Base-by-base conservation (phyloP, 2,888 invertebrate genomes). In the Dyspetes luteomarginatus region DNA sequence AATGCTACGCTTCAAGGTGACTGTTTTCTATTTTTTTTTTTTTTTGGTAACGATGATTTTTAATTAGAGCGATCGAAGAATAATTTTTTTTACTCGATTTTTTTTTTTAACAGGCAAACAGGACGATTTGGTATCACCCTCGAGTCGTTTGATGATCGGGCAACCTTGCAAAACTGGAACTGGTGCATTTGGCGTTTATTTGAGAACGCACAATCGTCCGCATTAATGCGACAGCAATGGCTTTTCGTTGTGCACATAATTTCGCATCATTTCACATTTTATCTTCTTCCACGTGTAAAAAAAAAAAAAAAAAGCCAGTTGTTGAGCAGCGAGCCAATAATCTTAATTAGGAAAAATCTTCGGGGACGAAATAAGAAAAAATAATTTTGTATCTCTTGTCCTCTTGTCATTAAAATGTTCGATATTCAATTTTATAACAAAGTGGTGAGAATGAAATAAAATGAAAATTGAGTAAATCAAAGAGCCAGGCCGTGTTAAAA, bases 131-230 rank as follows among this genome's bases (percentile, higher is more conserved):
- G 93, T 93, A 30, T 97, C 97, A 12, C 97, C 98, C 0, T 98
- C 98, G 0, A 96, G 97, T 88, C 95, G 97, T 81, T 91, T 99
- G 2, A 97, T 98, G 94, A 90, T 97, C 3, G 99, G 99, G 0
- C 95, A 96, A 88, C 96, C 97, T 0, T 96, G 97, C 68, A 94
- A 94, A 79, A 94, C 94, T 62, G 99, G 99, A 0, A 98, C 98
- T 0, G 98, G 98, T 0, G 92, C 94, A 0, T 97, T 83, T 22
- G 78, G 48, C 15, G 81, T 84, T 9, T 73, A 60, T 45, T 43
- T 83, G 15, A 82, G 55, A 65, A 80, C 71, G 0, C 76, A 73
- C 9, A 72, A 64, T 5, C 22, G 5, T 12, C 30, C 17, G 7
- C 9, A 17, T 22, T 7, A 17, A 22, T 64, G 28, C 28, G 17